A percentile compares a stretch with the other conserved stretches of the same genome.
Conservation (phyloP, 2,113 vertebrate species). For the Cyphomyrus plagiostoma region DNA sequence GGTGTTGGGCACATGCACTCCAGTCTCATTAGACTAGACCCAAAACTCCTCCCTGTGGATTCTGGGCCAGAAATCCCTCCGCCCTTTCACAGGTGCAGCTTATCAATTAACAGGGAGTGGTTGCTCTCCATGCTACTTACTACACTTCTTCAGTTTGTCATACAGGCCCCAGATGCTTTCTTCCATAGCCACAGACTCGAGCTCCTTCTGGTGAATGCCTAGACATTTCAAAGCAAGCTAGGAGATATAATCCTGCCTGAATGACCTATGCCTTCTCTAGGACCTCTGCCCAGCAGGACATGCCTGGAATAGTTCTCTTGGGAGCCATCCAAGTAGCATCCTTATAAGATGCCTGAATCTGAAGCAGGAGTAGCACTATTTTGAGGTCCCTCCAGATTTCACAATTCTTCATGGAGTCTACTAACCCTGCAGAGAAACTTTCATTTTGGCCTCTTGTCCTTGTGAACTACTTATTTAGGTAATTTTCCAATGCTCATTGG, state of each 20-base stretch:
- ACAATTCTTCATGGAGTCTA: not conserved
- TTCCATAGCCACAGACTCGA: not conserved
- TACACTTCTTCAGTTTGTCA: not conserved
- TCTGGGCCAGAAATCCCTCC: too few relatives aligned
- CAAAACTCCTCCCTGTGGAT: too few relatives aligned
- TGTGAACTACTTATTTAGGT: not conserved
- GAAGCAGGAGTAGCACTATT: not conserved
- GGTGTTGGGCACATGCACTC: too few relatives aligned
- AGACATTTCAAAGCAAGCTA: not conserved
- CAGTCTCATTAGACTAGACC: too few relatives aligned
- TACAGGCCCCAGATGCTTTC: not conserved
- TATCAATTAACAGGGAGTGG: too few relatives aligned
- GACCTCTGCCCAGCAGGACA: not conserved
- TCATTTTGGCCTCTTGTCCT: not conserved
- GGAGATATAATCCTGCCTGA: not conserved
- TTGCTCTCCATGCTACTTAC: too few relatives aligned
- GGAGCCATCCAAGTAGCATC: not conserved
- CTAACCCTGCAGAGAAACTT: not conserved
- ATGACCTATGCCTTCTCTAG: not conserved
- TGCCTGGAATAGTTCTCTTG: not conserved
- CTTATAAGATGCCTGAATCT: not conserved
- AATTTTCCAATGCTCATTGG: not conserved
- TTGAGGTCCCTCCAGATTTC: not conserved
- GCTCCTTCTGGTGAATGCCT: not conserved
- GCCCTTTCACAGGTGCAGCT: too few relatives aligned